Evolutionary conservation across 2,888 invertebrate species (phyloP), one percentile per base, ranked within the genome.

Genomic region (Sthenelais limicola): DNA sequence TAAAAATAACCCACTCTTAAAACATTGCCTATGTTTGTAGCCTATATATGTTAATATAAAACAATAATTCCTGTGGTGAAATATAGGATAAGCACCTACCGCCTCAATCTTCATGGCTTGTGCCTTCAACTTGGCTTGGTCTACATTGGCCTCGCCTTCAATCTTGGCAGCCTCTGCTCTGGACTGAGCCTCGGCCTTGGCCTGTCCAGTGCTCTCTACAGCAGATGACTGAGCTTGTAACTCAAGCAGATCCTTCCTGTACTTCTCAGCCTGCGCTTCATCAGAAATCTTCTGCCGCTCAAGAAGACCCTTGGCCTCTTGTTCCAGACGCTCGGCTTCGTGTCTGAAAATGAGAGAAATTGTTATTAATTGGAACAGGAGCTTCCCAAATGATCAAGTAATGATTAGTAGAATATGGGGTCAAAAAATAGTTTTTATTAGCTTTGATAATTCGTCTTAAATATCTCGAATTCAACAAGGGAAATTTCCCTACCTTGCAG

Each of bases 141-240:
- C 88, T 12, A 90, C 89, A 26, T 88, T 88, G 5, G 89, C 89
- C 80, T 89, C 89, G n/a, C 88, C 89, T 79, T 89, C 89, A 78
- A 89, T 89, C 54, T 84, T 83, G 26, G 86, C 81, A 26, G 90
- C 86, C 81, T 90, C 89, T 9, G 89, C 89, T 26, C 88, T 82
- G 74, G 87, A 86, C 80, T 87, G 86, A 9, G 90, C 89, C 84
- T 90, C 90, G 15, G 90, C 89, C 81, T 89, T 89, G 18, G 90
- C 89, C 80, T 89, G 89, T 26, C 89, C 89, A 48, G 89, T 89
- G 77, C 87, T 87, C 81, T 90, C 90, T 9, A 90, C 89, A 54
- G 89, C 89, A 12, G 89, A 88, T 74, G 88, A 88, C 77, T 85
- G 81, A 2, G 88, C 88, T 83, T 89, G 88, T 71, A 89, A 79